Percentiles rank a stretch among this genome's conserved stretches.
Conservation (phyloP, 2,888 invertebrate genomes). For the Agrochola lota region DNA sequence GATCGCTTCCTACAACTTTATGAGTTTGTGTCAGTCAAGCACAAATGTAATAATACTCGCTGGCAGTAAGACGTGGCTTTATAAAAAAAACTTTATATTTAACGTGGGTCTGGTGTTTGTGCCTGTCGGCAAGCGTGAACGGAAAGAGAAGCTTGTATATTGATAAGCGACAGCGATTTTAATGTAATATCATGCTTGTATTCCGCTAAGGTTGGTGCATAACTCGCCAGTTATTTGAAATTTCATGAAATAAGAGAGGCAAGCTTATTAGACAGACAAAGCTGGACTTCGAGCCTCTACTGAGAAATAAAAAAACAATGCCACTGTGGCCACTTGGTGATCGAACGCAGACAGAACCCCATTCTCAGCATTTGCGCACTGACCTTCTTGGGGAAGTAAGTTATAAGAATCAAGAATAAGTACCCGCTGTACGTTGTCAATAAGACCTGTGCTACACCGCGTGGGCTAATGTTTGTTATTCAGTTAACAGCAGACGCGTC, state of each 20-base stretch:
- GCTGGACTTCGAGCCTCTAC: too few species aligned
- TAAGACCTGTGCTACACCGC: slow-evolving; percentile 47
- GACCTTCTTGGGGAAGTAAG: too few species aligned
- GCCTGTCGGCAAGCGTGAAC: slow-evolving; percentile 17
- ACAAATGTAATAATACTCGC: slow-evolving; percentile 5
- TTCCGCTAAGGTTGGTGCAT: too few species aligned
- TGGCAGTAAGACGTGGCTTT: slow-evolving; percentile 45
- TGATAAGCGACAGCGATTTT: slow-evolving; percentile 39
- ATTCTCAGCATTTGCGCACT: background rate
- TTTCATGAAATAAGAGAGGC: too few species aligned
- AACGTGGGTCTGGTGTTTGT: slow-evolving; percentile 32
- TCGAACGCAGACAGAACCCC: background rate
- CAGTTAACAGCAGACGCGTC: slow-evolving; percentile 44
- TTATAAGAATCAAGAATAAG: background rate
- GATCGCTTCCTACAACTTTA: too few species aligned
- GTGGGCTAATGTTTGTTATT: slow-evolving; percentile 64
- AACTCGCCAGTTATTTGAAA: too few species aligned
- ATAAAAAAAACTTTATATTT: slow-evolving; percentile 36
- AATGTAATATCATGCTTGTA: background rate
- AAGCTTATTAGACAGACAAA: too few species aligned
- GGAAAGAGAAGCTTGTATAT: slow-evolving; percentile 20
- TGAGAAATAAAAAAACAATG: background rate
- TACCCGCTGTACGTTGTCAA: slow-evolving; percentile 30
- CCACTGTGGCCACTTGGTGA: too few species aligned
- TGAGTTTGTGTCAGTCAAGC: background rate